Percentiles rank a stretch among this genome's conserved stretches.
phyloP scores from a whole-genome alignment of 2,797 vertebrate species.

The Myotis daubentonii region DNA sequence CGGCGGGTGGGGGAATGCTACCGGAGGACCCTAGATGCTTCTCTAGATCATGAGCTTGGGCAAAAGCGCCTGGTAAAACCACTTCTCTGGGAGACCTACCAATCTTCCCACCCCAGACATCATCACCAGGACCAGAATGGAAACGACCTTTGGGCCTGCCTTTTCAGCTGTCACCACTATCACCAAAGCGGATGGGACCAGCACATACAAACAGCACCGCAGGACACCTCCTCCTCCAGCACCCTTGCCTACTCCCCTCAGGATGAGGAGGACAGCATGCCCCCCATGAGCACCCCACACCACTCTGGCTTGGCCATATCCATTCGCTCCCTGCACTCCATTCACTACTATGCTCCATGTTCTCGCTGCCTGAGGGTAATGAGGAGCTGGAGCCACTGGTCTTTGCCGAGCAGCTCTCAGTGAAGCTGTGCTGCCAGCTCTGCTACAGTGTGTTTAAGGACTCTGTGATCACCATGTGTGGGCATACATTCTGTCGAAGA shows the following conservation, averaged over 20 bases:
- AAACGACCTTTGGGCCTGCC: conserved; percentile 90
- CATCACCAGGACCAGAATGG: conserved; percentile 89
- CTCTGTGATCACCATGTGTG: conserved; percentile 98
- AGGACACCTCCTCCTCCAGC: conserved; percentile 96
- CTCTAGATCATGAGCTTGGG: conserved; percentile 90
- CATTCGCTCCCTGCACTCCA: conserved; percentile 95
- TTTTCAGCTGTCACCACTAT: conserved; percentile 90
- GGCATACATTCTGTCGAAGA: conserved; percentile 99
- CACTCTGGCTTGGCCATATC: conserved; percentile 98
- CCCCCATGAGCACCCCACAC: conserved; percentile 92
- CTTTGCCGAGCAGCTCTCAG: conserved; percentile 97
- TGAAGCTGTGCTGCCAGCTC: conserved; percentile 98
- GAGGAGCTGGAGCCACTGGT: conserved; percentile 97
- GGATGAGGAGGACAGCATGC: conserved; percentile 97
- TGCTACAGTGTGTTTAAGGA: conserved; percentile 98
- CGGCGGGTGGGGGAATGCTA: conserved; percentile 75
- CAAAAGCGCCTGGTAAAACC: conserved; percentile 87
- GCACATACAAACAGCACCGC: conserved; percentile 95
- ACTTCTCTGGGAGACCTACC: conserved; percentile 86
- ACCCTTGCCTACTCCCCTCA: conserved; percentile 94
- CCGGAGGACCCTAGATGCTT: conserved; percentile 78
- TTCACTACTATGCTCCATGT: conserved; percentile 98
- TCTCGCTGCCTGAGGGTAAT: conserved; percentile 98
- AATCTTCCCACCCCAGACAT: conserved; percentile 84
- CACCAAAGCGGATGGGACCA: conserved; percentile 92